A percentile compares a stretch with the other conserved stretches of the same genome.
These are phyloP conservation scores for Ochotona princeps DNA, from an alignment of 2,113 vertebrate genomes.

Conservation along the genomic window DNA sequence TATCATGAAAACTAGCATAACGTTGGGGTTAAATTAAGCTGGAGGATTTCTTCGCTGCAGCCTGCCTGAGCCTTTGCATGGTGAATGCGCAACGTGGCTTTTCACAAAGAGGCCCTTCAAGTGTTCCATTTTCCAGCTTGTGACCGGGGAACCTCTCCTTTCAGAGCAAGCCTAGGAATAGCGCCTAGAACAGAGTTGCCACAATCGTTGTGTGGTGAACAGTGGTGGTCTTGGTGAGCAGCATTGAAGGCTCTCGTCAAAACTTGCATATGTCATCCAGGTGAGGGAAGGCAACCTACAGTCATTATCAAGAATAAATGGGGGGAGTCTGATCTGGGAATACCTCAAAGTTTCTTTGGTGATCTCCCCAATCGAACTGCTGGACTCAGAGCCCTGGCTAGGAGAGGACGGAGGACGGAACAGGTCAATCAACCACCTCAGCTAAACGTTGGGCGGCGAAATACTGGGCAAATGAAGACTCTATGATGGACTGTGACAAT, in stretches of 20 bases:
- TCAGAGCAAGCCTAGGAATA: slow-evolving; percentile 51
- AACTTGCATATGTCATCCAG: not conserved
- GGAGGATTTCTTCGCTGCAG: not conserved
- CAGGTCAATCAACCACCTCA: too few relatives aligned
- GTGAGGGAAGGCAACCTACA: not conserved
- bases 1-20: not conserved
- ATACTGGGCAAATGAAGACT: too few relatives aligned
- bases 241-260: slow-evolving; percentile 52
- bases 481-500: too few relatives aligned
- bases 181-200: not conserved
- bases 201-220: not conserved
- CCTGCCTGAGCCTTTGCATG: not conserved
- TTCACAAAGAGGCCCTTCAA: not conserved
- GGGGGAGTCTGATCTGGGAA: too few relatives aligned
- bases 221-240: slow-evolving; percentile 42
- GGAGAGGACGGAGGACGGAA: too few relatives aligned
- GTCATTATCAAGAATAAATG: not conserved
- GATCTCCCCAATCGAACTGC: too few relatives aligned
- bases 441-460: too few relatives aligned
- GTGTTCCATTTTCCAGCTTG: slow-evolving; percentile 5
- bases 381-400: too few relatives aligned
- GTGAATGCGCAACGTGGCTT: not conserved
- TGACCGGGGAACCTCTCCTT: not conserved
- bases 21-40: slow-evolving; percentile 5
- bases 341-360: too few relatives aligned